Conservation (phyloP, 2,888 invertebrate species). For the Cyclophora punctaria region DNA sequence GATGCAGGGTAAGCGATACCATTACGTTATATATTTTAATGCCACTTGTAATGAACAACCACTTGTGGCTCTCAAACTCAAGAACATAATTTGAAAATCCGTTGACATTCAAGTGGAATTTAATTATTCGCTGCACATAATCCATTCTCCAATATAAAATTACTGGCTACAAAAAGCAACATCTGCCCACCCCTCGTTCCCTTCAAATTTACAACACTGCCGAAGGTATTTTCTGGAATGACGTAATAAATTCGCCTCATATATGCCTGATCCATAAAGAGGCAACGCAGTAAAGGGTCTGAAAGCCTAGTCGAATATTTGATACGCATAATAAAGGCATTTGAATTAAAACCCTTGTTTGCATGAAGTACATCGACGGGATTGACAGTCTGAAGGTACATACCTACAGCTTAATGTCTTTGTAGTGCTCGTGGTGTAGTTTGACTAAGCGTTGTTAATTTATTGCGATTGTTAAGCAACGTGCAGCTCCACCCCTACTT, state of each 20-base stretch:
- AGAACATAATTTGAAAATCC: not conserved
- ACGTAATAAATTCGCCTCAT: constrained; percentile 53
- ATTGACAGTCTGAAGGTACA: no score
- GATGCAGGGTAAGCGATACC: no score
- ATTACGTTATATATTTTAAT: no score
- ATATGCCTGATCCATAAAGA: constrained; percentile 55
- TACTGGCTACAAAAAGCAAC: constrained; percentile 19
- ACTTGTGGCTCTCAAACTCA: no score
- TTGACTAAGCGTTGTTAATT: no score
- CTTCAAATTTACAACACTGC: constrained; percentile 43
- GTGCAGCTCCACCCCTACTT: no score
- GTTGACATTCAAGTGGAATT: not conserved
- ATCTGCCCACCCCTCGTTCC: constrained; percentile 53
- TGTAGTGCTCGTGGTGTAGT: not conserved
- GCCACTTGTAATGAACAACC: no score
- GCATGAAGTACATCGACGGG: not conserved
- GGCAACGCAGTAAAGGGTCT: constrained; percentile 10
- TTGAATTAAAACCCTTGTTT: constrained; percentile 4
- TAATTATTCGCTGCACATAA: not conserved
- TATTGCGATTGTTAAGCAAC: no score
- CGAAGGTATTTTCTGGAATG: constrained; percentile 52
- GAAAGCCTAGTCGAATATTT: constrained; percentile 12
- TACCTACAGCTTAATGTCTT: no score
- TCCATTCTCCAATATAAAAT: not conserved
- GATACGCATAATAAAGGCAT: constrained; percentile 6